Percentiles rank a stretch among this genome's conserved stretches.
These are phyloP conservation scores for Cordilura impudica DNA, from an alignment of 2,888 invertebrate genomes.

Conservation along the genomic window DNA sequence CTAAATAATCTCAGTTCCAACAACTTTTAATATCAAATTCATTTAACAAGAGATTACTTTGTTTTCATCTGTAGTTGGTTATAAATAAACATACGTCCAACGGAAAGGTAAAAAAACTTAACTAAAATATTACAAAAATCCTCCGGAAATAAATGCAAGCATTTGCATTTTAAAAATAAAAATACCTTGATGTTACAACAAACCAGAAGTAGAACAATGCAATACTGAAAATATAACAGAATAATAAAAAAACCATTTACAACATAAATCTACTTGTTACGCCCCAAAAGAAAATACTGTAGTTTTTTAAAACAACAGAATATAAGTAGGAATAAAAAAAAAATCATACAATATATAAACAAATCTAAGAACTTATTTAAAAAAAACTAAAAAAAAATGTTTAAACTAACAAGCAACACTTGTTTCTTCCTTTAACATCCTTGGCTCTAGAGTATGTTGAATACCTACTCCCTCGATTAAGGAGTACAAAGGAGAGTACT, in stretches of 20 bases:
- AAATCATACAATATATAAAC: no score
- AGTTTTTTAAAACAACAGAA: background rate
- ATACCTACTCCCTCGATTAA: background rate
- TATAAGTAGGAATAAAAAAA: constrained; percentile 1
- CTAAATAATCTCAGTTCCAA: constrained; percentile 24
- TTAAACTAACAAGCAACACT: constrained; percentile 28
- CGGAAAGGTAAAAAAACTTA: background rate
- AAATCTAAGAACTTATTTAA: constrained; percentile 7
- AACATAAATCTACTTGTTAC: constrained; percentile 55
- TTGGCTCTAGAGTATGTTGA: background rate
- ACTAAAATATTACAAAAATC: constrained; percentile 16
- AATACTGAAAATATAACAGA: background rate
- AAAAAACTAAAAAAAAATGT: constrained; percentile 10
- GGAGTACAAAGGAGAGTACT: constrained; percentile 16
- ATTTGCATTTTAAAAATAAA: constrained; percentile 25
- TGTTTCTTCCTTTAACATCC: background rate
- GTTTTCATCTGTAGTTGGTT: constrained; percentile 14
- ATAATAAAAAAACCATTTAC: constrained; percentile 4
- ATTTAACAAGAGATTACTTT: constrained; percentile 42
- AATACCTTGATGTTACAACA: constrained; percentile 4
- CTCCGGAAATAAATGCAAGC: constrained; percentile 36
- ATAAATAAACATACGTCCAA: background rate
- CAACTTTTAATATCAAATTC: constrained; percentile 30
- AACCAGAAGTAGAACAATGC: background rate
- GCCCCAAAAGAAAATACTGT: constrained; percentile 32